Base-by-base conservation (phyloP, 2,797 vertebrate genomes). In the Lepidocolaptes lacrymiger region DNA sequence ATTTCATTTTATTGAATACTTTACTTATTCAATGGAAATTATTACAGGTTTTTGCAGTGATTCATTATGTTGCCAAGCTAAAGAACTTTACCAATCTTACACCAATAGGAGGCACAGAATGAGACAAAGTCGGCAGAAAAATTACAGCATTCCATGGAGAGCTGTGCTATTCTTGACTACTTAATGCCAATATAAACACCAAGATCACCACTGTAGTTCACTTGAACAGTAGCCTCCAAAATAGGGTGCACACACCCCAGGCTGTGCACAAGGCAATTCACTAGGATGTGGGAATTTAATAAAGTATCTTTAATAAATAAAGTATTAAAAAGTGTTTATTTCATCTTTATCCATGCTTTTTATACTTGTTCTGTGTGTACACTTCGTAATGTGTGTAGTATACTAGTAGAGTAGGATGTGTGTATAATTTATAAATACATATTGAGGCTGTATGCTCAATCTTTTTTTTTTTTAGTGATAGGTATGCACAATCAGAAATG, bases 281-380 rank as follows among this genome's bases (percentile, higher is more conserved):
- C 0, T 69, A 16, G 23, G 15, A 24, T 51, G 20, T 1, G 1
- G 20, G 10, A 93, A 73, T 61, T 52, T 54, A 54, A 4, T 4
- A 49, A 41, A 78, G 9, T 37, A 64, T 6, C 6, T 56, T 67
- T 61, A 85, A 86, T 27, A 67, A 82, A 71, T 52, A 19, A 67
- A 75, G 7, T 34, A 28, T 4, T 41, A 44, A 75, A 85, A 80
- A 64, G 16, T 17, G 28, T 21, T 89, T 71, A 36, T n/a, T 84
- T 84, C 36, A 72, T 52, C 26, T 48, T 72, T 56, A 52, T 19
- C 34, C 64, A 58, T 19, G 16, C 8, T 71, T 81, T 66, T 73
- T 13, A 28, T 54, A 56, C 8, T 27, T 59, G 27, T 87, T 52
- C n/a, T 41, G 22, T 52, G 43, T 39, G 13, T 27, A 23, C 43